phyloP scores from a whole-genome alignment of 2,113 vertebrate species.

The Corythornis vintsioides region DNA sequence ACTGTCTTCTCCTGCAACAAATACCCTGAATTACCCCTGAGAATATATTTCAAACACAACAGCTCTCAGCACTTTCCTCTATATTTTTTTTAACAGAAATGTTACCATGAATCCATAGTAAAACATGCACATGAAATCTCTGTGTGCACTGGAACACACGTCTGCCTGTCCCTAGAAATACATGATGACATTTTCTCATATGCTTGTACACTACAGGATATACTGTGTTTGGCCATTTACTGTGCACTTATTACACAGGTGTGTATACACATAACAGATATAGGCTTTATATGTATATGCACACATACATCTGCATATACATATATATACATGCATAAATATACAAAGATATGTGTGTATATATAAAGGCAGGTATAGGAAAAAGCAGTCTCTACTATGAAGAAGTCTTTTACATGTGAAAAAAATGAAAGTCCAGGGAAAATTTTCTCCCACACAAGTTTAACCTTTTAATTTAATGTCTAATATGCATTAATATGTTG shows the following conservation, averaged over 20 bases:
- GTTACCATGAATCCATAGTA: not conserved
- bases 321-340: not conserved
- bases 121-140: not conserved
- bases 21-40: not conserved
- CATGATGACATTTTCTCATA: not conserved
- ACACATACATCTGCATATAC: not conserved
- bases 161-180: not conserved
- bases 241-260: not conserved
- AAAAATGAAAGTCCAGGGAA: not conserved
- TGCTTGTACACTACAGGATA: not conserved
- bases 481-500: not conserved
- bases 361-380: not conserved
- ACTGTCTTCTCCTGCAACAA: not conserved
- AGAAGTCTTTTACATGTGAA: not conserved
- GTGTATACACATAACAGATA: not conserved
- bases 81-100: not conserved
- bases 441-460: not conserved
- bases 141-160: not conserved
- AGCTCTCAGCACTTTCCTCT: not conserved
- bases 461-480: not conserved
- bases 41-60: not conserved
- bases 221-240: not conserved
- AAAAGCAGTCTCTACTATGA: not conserved
- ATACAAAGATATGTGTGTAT: not conserved
- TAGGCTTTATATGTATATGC: not conserved